A percentile compares a stretch with the other conserved stretches of the same genome.
Evolutionary conservation across 2,113 vertebrate genomes (phyloP).

Genomic region (Percina caprodes): DNA sequence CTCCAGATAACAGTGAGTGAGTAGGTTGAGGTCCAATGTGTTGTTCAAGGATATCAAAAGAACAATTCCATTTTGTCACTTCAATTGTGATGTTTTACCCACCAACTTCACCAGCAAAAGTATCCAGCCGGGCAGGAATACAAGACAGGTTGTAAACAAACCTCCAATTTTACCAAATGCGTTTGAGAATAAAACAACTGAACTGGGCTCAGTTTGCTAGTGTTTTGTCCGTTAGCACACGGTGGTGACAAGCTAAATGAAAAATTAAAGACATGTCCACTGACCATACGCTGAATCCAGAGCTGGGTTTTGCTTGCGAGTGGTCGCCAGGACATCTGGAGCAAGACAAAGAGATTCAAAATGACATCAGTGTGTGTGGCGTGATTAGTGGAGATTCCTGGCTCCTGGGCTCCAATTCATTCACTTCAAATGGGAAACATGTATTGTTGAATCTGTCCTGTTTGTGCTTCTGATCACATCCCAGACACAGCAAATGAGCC

Average conservation of each 20-base stretch:
- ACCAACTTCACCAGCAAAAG: not conserved
- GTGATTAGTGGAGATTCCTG: not conserved
- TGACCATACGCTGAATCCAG: slow-evolving; percentile 86
- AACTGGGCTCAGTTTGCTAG: not conserved
- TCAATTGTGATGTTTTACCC: not conserved
- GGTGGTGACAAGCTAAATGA: not conserved
- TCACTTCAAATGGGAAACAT: not conserved
- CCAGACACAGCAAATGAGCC: slow-evolving; percentile 2
- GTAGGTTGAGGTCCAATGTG: not conserved
- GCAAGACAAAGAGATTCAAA: slow-evolving; percentile 24
- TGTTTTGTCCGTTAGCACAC: not conserved
- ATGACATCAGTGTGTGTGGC: not conserved
- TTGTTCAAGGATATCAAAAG: too few species aligned
- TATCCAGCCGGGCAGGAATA: too few species aligned
- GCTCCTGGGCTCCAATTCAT: too few species aligned
- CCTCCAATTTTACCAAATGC: not conserved
- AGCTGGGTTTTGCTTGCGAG: slow-evolving; percentile 82
- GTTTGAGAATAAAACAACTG: not conserved
- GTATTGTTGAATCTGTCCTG: too few species aligned
- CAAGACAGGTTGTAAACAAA: not conserved
- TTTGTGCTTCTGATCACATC: slow-evolving; percentile 15
- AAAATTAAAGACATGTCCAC: slow-evolving; percentile 52
- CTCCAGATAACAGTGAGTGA: not conserved
- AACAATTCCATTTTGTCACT: too few species aligned
- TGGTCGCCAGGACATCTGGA: slow-evolving; percentile 85